Evolutionary conservation across 2,113 vertebrate species (phyloP), one percentile per base, ranked within the genome.

Genomic region (Cebidichthys violaceus): DNA sequence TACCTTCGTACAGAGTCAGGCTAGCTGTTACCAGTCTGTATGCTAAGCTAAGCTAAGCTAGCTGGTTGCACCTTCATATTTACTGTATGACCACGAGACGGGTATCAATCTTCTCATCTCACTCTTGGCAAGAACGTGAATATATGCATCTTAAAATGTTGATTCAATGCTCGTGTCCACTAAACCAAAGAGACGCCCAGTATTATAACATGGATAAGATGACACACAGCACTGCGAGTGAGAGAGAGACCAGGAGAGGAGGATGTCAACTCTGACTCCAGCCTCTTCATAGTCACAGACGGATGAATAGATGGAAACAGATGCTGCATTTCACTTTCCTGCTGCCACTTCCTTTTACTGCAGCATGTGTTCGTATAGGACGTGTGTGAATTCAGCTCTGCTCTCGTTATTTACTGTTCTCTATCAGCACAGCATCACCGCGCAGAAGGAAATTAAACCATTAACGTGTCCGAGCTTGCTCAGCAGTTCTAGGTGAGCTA

Each of bases 301-400:
- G 85, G 41, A 84, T 91, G 86, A 92, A 93, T 91, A 68, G 76
- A 78, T 57, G 93, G 93, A 94, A 94, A 91, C 92, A 94, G 90
- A 92, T 91, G 93, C 79, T 69, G 84, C 75, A 71, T 62, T 79
- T 84, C 10, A 0, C 60, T 70, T 90, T 94, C 93, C 89, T 85
- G 89, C 45, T n/a, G 59, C 61, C 73, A 70, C 85, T 86, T 89
- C 83, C 83, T 54, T 70, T 79, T 41, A 85, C 65, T 61, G 52
- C 60, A 61, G 60, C 24, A 6, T 35, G 54, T 59, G 24, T 65
- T 67, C 35, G 17, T 33, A 31, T 72, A n/a, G 50, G 59, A 39
- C 7, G 37, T 37, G 64, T 33, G 35, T 33, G 43, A 37, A 39
- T 77, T 17, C 72, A 45, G 81, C 62, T 74, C 55, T 67, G 62